Conservation (phyloP, 2,888 invertebrate genomes). For the Caenorhabditis uteleia region DNA sequence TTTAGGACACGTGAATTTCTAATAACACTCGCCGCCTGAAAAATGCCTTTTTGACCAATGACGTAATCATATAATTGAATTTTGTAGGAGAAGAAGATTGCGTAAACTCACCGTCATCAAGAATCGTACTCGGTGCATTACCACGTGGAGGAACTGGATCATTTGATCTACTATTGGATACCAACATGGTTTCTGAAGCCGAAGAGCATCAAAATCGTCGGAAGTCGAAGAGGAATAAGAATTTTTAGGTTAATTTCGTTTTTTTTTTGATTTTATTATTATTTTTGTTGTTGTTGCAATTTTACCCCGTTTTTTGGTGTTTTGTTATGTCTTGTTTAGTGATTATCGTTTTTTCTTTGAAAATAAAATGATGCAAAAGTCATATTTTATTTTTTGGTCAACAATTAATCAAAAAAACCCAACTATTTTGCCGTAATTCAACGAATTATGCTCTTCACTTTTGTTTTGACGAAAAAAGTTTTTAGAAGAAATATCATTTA, state of each 20-base stretch:
- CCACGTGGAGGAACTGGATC: conserved; percentile 66
- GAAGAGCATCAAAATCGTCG: conserved; percentile 17
- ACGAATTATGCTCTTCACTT: no score
- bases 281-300: conserved; percentile 7
- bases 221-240: conserved; percentile 5
- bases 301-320: conserved; percentile 6
- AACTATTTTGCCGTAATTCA: no score
- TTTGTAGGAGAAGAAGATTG: conserved; percentile 64
- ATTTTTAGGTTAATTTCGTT: conserved; percentile 5
- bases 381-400: no score
- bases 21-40: no score
- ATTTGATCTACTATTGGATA: conserved; percentile 57
- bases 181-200: conserved; percentile 24
- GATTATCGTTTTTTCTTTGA: no score
- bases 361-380: no score
- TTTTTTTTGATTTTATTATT: conserved; percentile 7
- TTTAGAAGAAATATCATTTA: no score
- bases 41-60: no score
- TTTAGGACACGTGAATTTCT: no score
- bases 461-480: no score
- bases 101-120: conserved; percentile 64
- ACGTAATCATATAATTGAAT: conserved; percentile 6
- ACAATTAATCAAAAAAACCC: no score
- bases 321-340: neutral
- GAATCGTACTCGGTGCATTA: conserved; percentile 63